Base-by-base conservation (phyloP, 2,113 vertebrate species). In the Sceloporus tristichus region DNA sequence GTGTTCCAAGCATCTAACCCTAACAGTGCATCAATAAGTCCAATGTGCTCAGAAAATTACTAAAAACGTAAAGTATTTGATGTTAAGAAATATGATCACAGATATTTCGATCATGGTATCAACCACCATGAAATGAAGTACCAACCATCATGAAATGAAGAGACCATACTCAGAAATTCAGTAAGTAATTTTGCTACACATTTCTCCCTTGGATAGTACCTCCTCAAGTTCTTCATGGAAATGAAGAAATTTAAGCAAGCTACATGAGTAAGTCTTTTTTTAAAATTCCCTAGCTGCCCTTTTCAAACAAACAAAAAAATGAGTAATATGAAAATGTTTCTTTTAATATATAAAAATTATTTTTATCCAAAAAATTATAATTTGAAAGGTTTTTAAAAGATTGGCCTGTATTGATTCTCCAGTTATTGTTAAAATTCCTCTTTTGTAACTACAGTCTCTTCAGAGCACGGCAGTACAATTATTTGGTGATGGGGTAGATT, bases 381-480 rank as follows among this genome's bases (percentile, higher is more conserved):
- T 84, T 73, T 73, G 19, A 5, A 84, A 73, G 48, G 21, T 14
- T 56, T 13, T 74, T n/a, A 70, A 56, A 34, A 48, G 48, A 48
- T 48, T 48, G 48, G 5, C 48, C 48, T 48, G 48, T 48, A 48
- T 48, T 5, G 48, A 48, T 48, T 19, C 59, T 73, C 2, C 34
- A 38, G 25, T 7, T 56, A 66, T 40, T 54, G 29, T 71, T 87
- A 38, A 38, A 54, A 38, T 81, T 25, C 54, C 34, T 87, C 48
- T 34, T n/a, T 62, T 23, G 21, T 81, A 54, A 86, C 40, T 56
- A 66, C n/a, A 14, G n/a, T 38, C 13, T 56, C 42, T 38, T 86
- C 66, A 80, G 66, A 56, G 23, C 78, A 81, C 81, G 66, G 11
- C 65, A 66, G 27, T 87, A 74, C 71, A 82, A 53, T 66, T 75